Evolutionary conservation across 2,888 invertebrate genomes (phyloP).

Genomic region (Cantharis rustica): DNA sequence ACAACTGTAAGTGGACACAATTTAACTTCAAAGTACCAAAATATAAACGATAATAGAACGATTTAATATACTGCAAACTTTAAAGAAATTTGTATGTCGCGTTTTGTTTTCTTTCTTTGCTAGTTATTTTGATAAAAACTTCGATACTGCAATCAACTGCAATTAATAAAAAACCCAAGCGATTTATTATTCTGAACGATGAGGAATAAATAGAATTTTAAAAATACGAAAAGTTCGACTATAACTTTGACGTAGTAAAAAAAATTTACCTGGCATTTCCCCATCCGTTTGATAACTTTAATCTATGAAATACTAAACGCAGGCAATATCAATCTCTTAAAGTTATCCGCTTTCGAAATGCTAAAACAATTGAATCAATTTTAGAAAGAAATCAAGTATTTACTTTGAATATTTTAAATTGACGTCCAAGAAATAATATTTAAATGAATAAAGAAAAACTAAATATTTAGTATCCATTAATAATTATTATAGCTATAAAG

Average conservation of each 20-base stretch:
- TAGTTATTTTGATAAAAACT: too few relatives aligned
- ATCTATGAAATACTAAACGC: not conserved
- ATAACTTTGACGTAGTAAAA: not conserved
- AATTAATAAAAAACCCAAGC: too few relatives aligned
- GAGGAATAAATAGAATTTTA: too few relatives aligned
- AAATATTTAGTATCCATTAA: not conserved
- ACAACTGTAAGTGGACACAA: not conserved
- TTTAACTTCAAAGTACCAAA: not conserved
- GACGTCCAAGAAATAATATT: too few relatives aligned
- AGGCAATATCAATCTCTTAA: not conserved
- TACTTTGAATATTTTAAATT: too few relatives aligned
- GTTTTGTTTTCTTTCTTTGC: too few relatives aligned
- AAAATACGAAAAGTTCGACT: too few relatives aligned
- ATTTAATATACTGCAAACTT: not conserved
- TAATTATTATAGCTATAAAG: not conserved
- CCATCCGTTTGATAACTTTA: not conserved
- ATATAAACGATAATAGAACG: not conserved
- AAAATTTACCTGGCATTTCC: not conserved
- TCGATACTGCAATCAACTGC: not conserved
- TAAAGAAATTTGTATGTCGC: not conserved
- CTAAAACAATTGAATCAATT: not conserved
- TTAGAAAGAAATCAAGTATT: not conserved
- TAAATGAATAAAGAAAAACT: too few relatives aligned
- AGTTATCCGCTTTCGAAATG: not conserved
- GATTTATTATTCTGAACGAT: too few relatives aligned